These are phyloP conservation scores for Calameuta pallipes DNA, from an alignment of 2,888 invertebrate species.

Conservation along the genomic window DNA sequence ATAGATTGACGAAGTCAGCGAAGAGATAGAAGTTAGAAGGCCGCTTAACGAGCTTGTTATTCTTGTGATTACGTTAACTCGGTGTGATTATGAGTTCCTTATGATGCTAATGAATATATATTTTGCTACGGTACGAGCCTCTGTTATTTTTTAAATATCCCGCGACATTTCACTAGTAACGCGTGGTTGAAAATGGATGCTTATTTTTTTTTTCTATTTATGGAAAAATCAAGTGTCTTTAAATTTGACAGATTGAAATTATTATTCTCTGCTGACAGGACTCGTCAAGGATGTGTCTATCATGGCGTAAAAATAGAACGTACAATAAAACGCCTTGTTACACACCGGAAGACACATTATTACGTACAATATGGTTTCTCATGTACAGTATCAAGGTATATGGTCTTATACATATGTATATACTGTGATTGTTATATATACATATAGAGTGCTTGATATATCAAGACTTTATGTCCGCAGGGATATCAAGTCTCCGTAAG, in stretches of 20 bases:
- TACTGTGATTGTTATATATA: neutral
- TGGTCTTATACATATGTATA: too few species aligned
- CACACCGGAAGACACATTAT: neutral
- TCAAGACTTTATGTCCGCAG: neutral
- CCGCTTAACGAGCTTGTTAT: conserved; percentile 54
- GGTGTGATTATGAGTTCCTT: neutral
- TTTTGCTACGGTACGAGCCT: neutral
- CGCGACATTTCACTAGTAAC: neutral
- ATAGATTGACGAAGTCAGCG: neutral
- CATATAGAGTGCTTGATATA: neutral
- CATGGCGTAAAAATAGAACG: neutral
- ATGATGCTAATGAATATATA: neutral
- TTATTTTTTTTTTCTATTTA: neutral
- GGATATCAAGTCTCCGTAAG: neutral
- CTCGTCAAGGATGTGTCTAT: neutral
- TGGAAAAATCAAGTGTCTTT: neutral
- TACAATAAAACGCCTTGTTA: neutral
- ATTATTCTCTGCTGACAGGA: neutral
- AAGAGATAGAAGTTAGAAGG: conserved; percentile 24
- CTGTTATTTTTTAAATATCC: neutral
- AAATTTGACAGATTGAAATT: neutral
- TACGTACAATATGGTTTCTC: neutral
- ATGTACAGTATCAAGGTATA: neutral
- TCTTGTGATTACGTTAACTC: conserved; percentile 47
- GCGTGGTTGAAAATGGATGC: neutral